phyloP scores from a whole-genome alignment of 2,797 vertebrate species.

The Geotrypetes seraphini region DNA sequence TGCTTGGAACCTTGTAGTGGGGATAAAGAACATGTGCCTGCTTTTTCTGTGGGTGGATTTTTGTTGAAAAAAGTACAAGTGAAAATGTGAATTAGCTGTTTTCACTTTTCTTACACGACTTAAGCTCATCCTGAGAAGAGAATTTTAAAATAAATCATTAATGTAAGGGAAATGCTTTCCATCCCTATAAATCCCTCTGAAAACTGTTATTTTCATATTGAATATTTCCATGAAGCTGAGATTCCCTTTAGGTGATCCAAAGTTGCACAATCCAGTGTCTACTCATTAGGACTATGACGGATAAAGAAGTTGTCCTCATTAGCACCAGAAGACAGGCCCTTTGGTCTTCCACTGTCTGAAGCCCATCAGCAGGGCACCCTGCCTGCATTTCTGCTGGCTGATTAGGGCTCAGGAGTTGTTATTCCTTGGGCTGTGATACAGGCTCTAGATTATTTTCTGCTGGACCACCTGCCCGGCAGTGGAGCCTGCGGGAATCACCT shows the following conservation, averaged over 20 bases:
- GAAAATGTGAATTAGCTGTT: too few species aligned
- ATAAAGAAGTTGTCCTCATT: not conserved
- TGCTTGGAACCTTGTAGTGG: too few species aligned
- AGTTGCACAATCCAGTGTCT: constrained; percentile 3
- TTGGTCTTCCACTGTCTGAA: constrained; percentile 70
- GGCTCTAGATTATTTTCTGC: constrained; percentile 66
- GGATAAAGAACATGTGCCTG: too few species aligned
- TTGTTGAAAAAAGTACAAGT: too few species aligned
- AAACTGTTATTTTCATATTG: too few species aligned
- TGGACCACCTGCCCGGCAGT: constrained; percentile 69
- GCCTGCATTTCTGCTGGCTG: constrained; percentile 50
- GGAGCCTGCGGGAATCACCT: constrained; percentile 70
- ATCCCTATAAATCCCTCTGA: too few species aligned
- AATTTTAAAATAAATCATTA: too few species aligned
- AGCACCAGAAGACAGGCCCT: not conserved
- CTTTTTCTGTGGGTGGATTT: too few species aligned
- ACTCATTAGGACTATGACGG: not conserved
- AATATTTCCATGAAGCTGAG: too few species aligned
- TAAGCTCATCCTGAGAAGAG: too few species aligned
- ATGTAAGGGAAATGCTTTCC: too few species aligned
- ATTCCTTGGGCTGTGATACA: constrained; percentile 61
- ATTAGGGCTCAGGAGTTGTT: constrained; percentile 40
- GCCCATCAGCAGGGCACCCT: constrained; percentile 72
- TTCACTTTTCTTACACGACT: too few species aligned
- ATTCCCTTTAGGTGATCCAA: constrained; percentile 7